A percentile compares a stretch with the other conserved stretches of the same genome.
Conservation (phyloP, 2,113 vertebrate genomes). For the Sitta europaea region DNA sequence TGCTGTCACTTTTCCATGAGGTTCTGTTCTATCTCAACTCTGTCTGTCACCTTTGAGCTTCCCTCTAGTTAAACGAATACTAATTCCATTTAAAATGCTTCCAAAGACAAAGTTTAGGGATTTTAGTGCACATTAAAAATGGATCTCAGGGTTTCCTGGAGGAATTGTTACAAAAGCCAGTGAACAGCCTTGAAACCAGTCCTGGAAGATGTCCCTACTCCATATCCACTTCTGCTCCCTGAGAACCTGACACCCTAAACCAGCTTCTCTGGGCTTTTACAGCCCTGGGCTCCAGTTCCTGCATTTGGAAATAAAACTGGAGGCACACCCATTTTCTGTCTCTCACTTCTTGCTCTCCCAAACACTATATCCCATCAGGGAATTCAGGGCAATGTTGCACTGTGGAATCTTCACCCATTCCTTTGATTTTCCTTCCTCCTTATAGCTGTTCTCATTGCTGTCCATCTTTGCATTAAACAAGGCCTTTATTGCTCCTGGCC, state of each 20-base stretch:
- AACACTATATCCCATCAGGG: background rate
- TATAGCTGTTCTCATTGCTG: background rate
- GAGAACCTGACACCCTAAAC: background rate
- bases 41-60: background rate
- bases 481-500: background rate
- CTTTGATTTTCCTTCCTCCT: background rate
- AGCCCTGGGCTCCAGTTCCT: background rate
- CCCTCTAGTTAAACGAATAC: background rate
- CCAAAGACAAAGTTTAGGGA: background rate
- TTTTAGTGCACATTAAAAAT: background rate
- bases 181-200: background rate
- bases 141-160: background rate
- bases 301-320: background rate
- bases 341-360: background rate
- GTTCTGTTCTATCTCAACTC: background rate
- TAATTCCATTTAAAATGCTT: background rate
- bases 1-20: fast-evolving
- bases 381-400: background rate
- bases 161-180: background rate
- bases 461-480: background rate
- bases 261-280: background rate
- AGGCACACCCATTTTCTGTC: background rate
- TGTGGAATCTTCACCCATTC: background rate
- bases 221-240: background rate
- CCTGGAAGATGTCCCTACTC: background rate